Percentiles rank a stretch among this genome's conserved stretches.
Evolutionary conservation across 2,888 invertebrate species (phyloP).

Genomic region (Germaria angustata): DNA sequence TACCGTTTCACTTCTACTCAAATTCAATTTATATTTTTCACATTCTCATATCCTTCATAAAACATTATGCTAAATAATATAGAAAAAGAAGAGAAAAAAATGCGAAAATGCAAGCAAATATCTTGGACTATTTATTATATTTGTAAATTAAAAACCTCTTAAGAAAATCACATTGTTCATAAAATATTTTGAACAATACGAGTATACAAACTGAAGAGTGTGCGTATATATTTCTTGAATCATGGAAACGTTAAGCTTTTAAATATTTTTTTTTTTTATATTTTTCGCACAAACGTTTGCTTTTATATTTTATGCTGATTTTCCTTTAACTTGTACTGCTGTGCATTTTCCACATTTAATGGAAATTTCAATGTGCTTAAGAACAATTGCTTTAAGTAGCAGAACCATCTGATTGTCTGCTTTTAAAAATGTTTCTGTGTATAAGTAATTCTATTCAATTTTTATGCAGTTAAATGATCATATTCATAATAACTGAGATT

Average conservation of each 20-base stretch:
- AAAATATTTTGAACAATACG: neutral
- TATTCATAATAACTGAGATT: too few relatives aligned
- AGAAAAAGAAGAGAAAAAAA: too few relatives aligned
- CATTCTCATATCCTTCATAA: neutral
- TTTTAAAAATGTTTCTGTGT: neutral
- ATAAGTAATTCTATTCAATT: neutral
- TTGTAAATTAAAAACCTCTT: neutral
- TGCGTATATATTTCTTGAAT: too few relatives aligned
- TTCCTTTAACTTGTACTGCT: too few relatives aligned
- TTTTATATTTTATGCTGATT: neutral
- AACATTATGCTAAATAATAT: neutral
- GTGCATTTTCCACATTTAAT: neutral
- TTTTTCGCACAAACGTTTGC: neutral
- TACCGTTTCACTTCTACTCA: neutral
- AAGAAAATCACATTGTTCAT: too few relatives aligned
- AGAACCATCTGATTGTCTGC: neutral
- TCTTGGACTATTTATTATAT: neutral
- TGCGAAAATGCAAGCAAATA: neutral
- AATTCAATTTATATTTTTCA: neutral
- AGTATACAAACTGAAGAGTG: too few relatives aligned
- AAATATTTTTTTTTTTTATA: too few relatives aligned
- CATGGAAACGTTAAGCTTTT: too few relatives aligned
- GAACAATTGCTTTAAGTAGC: neutral
- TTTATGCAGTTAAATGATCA: too few relatives aligned
- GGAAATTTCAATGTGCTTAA: neutral